Evolutionary conservation across 2,797 vertebrate species (phyloP), one percentile per base, ranked within the genome.

Genomic region (Neoniphon sammara): DNA sequence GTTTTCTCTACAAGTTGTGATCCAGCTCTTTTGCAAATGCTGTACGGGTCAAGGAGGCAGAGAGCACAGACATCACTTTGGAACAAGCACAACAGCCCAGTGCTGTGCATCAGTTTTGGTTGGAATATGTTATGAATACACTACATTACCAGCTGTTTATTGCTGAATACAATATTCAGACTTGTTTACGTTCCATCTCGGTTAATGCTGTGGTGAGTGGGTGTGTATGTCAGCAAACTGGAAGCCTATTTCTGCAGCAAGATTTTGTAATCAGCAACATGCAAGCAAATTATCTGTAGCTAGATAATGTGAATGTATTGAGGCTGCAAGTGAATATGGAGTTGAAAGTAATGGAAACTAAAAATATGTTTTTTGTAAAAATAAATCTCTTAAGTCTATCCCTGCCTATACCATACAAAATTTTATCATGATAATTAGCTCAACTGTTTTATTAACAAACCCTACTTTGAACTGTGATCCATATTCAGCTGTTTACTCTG

Each of bases 371-470:
- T 78, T 75, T 2, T 11, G 42, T 15, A 5, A 4, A 73, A 42
- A 27, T 6, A 34, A 34, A 7, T 34, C 31, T 34, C 31, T 76
- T 34, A 82, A 66, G 58, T 76, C 83, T 49, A 74, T 30, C 64
- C 63, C 63, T 56, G 53, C 25, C 25, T 27, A 70, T 81, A 73
- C 68, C 47, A 78, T 70, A 54, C 57, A 60, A 75, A 85, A 82
- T 84, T 66, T 61, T 85, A 75, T 75, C 75, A 53, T 46, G 67
- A 83, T 85, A 88, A 89, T 91, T 87, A 85, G 78, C 75, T 66
- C 27, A 69, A 44, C 44, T 7, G 7, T 89, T 84, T 84, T 77
- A 87, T 86, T 76, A 83, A 52, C 44, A 65, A 58, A 64, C 46
- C 66, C 71, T 39, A 72, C 72, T 77, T 77, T 82, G 86, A 89